Evolutionary conservation across 2,797 vertebrate species (phyloP).

Genomic region (Paramormyrops hopkinsi): DNA sequence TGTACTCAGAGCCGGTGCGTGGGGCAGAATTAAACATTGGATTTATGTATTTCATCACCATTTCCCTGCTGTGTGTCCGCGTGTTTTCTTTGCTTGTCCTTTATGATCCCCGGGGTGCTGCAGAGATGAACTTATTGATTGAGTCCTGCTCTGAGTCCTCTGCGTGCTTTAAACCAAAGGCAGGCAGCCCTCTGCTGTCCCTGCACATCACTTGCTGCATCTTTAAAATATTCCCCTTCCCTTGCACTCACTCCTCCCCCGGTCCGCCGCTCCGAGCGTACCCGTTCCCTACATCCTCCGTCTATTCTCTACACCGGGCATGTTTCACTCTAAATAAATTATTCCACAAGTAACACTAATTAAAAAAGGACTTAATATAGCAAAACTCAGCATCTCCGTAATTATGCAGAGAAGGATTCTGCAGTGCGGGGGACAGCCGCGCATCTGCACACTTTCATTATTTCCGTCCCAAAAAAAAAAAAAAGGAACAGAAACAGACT

Average conservation of each 20-base stretch:
- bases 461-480: not conserved
- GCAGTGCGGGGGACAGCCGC: not conserved
- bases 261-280: not conserved
- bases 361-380: constrained; percentile 23
- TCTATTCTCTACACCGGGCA: constrained; percentile 16
- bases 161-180: constrained; percentile 14
- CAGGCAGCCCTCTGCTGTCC: not conserved
- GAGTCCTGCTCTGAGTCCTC: constrained; percentile 18
- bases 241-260: not conserved
- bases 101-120: constrained; percentile 11
- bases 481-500: constrained; percentile 17
- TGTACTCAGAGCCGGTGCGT: not conserved
- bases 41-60: constrained; percentile 4
- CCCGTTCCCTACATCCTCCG: not conserved
- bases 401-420: constrained; percentile 10
- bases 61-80: not conserved
- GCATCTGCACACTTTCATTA: not conserved
- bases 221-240: not conserved
- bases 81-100: constrained; percentile 18
- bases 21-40: constrained; percentile 11
- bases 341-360: constrained; percentile 23
- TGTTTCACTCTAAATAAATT: constrained; percentile 23
- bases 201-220: not conserved
- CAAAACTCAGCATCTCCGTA: constrained; percentile 13
- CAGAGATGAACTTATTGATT: constrained; percentile 18